Evolutionary conservation across 2,888 invertebrate species (phyloP).

Genomic region (Celastrina argiolus): DNA sequence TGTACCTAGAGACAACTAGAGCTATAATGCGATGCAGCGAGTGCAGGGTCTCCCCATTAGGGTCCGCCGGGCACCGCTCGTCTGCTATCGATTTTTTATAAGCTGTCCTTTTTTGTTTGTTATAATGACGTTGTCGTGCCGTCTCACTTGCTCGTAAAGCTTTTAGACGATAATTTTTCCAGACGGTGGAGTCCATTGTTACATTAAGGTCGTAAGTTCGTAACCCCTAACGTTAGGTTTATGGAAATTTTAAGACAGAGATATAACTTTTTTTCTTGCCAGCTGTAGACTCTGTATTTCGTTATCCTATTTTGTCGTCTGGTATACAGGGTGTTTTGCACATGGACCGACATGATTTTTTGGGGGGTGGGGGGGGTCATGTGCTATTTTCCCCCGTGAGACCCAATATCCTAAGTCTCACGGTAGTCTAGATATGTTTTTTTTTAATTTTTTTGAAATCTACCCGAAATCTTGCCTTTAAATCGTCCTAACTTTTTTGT

Average conservation of each 20-base stretch:
- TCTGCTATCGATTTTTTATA: slow-evolving; percentile 16
- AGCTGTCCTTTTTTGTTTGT: slow-evolving; percentile 21
- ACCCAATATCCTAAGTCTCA: too few relatives aligned
- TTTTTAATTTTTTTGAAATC: too few relatives aligned
- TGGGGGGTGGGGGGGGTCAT: too few relatives aligned
- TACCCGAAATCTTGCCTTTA: too few relatives aligned
- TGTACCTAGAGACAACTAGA: background rate
- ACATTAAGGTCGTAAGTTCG: background rate
- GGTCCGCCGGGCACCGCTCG: slow-evolving; percentile 8
- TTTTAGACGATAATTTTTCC: slow-evolving; percentile 2
- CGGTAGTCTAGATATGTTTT: too few relatives aligned
- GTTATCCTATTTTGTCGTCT: too few relatives aligned
- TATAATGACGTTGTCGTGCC: background rate
- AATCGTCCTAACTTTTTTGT: too few relatives aligned
- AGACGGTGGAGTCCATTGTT: background rate
- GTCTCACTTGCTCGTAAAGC: slow-evolving; percentile 1
- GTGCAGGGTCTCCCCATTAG: slow-evolving; percentile 12
- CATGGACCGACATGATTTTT: too few relatives aligned
- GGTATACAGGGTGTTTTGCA: too few relatives aligned
- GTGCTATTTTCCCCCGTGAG: too few relatives aligned
- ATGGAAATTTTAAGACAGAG: background rate
- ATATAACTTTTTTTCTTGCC: background rate
- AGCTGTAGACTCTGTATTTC: background rate
- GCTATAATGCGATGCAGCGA: background rate
- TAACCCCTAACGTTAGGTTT: background rate